Evolutionary conservation across 2,888 invertebrate genomes (phyloP), one percentile per base, ranked within the genome.

Genomic region (Dinocampus coccinellae): DNA sequence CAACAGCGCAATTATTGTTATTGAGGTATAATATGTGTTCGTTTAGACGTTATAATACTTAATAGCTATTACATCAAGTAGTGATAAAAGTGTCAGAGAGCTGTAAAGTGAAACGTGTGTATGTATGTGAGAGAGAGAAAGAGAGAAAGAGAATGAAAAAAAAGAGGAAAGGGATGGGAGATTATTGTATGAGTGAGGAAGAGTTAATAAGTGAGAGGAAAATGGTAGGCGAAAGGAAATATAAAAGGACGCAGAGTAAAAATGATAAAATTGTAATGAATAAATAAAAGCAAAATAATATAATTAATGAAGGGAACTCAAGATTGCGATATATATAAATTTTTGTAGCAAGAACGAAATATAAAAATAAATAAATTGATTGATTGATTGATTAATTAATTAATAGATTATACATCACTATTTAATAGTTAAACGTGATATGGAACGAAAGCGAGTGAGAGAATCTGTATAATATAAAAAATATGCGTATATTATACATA

Each of bases 11-110:
- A 79, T 82, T 78, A 82, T 81, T 80, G 80, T 84, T 84, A 85
- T 82, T 78, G 84, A 82, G 82, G 81, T 85, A 85, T 84, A 85
- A 85, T 85, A 84, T 85, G 85, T 85, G 84, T 85, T 85, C 85
- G 84, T 85, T 84, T 85, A 85, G 85, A 83, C 79, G 82, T 84
- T 82, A 84, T 80, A 80, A 76, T 82, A 82, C 78, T 79, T 79
- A 82, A 81, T 83, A 84, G 80, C 77, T 80, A 83, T 80, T 82
- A 78, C 81, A 83, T 81, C 80, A 77, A 81, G 71, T 75, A 75
- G 72, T 69, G 67, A 68, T 71, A 69, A 73, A 65, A 66, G 47
- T n/a, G n/a, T n/a, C n/a, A n/a, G n/a, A n/a, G n/a, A n/a, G n/a
- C n/a, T n/a, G n/a, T n/a, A n/a, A n/a, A n/a, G n/a, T n/a, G n/a